Percentiles rank a stretch among this genome's conserved stretches.
These are phyloP conservation scores for Cardiocondyla obscurior DNA, from an alignment of 1,140 invertebrate species.

Conservation along the genomic window DNA sequence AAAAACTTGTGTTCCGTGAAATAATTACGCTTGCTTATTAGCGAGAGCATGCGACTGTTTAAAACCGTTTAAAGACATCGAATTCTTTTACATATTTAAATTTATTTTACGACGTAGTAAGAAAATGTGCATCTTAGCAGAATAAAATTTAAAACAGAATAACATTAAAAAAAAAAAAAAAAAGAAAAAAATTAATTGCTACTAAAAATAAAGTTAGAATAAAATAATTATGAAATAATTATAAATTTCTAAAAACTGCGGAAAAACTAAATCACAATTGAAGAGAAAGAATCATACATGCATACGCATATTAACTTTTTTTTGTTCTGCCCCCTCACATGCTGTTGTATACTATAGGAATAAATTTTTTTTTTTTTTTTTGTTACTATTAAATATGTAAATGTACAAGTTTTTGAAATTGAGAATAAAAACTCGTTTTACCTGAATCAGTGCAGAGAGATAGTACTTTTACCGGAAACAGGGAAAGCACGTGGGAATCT, in stretches of 20 bases:
- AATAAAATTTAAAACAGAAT: background rate
- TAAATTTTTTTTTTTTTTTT: too few species aligned
- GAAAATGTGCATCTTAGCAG: background rate
- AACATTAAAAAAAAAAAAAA: too few species aligned
- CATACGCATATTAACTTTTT: background rate
- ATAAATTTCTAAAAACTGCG: background rate
- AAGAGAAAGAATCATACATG: background rate
- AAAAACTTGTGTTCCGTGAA: background rate
- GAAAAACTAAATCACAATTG: background rate
- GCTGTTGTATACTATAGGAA: too few species aligned
- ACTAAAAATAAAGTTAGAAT: background rate
- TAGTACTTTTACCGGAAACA: background rate
- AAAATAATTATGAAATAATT: background rate
- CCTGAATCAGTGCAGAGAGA: background rate
- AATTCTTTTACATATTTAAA: background rate
- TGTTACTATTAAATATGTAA: too few species aligned
- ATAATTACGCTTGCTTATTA: background rate
- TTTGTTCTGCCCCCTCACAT: too few species aligned
- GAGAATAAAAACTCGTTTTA: background rate
- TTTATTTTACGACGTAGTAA: background rate
- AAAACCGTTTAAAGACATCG: background rate
- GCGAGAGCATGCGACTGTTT: background rate
- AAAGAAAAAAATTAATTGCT: too few species aligned
- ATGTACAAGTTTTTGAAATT: background rate
- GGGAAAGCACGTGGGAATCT: background rate